Conservation (phyloP, 2,888 invertebrate genomes). For the Aporophyla lueneburgensis region DNA sequence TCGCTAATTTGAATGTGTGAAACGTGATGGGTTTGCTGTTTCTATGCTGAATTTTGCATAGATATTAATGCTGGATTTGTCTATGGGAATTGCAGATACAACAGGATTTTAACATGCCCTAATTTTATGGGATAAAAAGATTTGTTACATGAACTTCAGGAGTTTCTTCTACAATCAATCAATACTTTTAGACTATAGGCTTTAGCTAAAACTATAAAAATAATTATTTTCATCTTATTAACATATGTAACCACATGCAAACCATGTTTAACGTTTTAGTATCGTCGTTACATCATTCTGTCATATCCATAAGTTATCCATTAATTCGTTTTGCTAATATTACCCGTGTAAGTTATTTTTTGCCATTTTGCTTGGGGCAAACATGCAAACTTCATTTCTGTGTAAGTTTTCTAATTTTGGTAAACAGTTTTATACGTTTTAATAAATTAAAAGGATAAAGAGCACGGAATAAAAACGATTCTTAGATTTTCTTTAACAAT, state of each 20-base stretch:
- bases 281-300: slow-evolving; percentile 14
- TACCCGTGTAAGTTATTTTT: slow-evolving; percentile 32
- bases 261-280: slow-evolving; percentile 10
- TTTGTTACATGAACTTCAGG: not conserved
- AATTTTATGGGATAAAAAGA: not conserved
- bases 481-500: not conserved
- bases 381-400: slow-evolving; percentile 61
- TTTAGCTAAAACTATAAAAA: not conserved
- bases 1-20: slow-evolving; percentile 44
- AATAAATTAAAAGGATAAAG: slow-evolving; percentile 3
- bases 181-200: not conserved
- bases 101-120: slow-evolving; percentile 15
- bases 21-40: slow-evolving; percentile 30
- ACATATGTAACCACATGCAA: slow-evolving; percentile 19
- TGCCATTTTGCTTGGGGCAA: slow-evolving; percentile 64
- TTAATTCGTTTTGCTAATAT: slow-evolving; percentile 42
- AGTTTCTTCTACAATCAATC: not conserved
- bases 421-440: not conserved
- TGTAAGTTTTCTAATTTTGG: not conserved
- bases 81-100: not conserved
- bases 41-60: slow-evolving; percentile 1
- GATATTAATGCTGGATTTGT: not conserved
- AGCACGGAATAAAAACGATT: not conserved
- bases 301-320: slow-evolving; percentile 19
- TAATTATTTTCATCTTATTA: not conserved